Evolutionary conservation across 2,113 vertebrate species (phyloP).

Genomic region (Gorsachius goisagi): DNA sequence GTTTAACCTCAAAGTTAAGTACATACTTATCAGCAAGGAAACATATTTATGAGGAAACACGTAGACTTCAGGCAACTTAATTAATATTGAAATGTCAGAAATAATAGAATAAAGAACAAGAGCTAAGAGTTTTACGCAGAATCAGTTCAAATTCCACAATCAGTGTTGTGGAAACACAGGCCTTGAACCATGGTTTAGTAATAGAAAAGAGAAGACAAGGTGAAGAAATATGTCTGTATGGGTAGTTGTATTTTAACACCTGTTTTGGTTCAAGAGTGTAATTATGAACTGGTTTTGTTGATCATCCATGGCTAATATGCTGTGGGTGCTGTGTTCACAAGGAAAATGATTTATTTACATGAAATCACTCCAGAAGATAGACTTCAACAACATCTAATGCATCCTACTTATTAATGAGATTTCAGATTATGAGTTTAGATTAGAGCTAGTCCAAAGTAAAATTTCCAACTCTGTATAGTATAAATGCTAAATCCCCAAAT

Average conservation of each 20-base stretch:
- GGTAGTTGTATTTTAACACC: neutral
- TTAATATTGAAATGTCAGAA: neutral
- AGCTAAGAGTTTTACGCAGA: neutral
- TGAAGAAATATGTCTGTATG: neutral
- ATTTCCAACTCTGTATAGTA: neutral
- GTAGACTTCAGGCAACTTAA: neutral
- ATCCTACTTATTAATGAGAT: neutral
- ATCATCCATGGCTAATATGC: neutral
- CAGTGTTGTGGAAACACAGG: neutral
- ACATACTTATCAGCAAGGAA: neutral
- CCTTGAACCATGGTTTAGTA: neutral
- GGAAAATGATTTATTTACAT: neutral
- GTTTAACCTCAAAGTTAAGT: neutral
- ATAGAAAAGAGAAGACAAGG: neutral
- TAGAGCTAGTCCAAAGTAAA: neutral
- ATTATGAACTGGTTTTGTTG: neutral
- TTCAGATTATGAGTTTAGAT: neutral
- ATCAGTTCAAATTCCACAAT: neutral
- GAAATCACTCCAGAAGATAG: neutral
- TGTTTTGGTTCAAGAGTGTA: neutral
- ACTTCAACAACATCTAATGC: neutral
- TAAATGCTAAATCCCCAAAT: neutral
- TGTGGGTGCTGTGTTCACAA: neutral
- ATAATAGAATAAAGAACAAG: neutral
- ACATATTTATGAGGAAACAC: neutral